Percentiles rank a stretch among this genome's conserved stretches.
Conservation (phyloP, 2,797 vertebrate species). For the Melopsittacus undulatus region DNA sequence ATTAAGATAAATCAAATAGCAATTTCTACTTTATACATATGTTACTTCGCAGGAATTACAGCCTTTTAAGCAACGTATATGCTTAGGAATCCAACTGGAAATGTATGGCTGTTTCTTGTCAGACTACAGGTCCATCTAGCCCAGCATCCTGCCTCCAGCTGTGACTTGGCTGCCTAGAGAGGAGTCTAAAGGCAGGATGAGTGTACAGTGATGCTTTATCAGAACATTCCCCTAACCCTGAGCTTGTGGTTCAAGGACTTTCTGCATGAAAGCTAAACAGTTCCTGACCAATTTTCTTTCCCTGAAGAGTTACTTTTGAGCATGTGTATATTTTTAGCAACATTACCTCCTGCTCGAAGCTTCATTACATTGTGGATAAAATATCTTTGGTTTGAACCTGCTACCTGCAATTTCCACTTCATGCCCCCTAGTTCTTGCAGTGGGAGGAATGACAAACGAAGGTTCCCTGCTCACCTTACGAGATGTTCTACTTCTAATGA, state of each 20-base stretch:
- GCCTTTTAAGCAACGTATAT: background rate
- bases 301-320: background rate
- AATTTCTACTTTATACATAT: background rate
- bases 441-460: background rate
- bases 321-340: background rate
- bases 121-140: background rate
- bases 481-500: background rate
- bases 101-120: background rate
- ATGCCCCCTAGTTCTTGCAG: background rate
- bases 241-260: background rate
- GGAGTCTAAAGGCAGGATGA: rapidly evolving
- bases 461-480: background rate
- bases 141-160: background rate
- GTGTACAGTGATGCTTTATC: background rate
- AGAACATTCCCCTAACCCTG: background rate
- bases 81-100: background rate
- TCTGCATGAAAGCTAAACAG: background rate
- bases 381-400: background rate
- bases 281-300: background rate
- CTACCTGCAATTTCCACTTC: slow-evolving; percentile 1
- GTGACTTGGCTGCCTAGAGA: background rate
- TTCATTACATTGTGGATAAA: background rate
- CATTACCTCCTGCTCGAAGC: background rate
- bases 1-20: background rate
- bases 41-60: background rate